Evolutionary conservation across 2,113 vertebrate species (phyloP).

Genomic region (Cairina moschata): DNA sequence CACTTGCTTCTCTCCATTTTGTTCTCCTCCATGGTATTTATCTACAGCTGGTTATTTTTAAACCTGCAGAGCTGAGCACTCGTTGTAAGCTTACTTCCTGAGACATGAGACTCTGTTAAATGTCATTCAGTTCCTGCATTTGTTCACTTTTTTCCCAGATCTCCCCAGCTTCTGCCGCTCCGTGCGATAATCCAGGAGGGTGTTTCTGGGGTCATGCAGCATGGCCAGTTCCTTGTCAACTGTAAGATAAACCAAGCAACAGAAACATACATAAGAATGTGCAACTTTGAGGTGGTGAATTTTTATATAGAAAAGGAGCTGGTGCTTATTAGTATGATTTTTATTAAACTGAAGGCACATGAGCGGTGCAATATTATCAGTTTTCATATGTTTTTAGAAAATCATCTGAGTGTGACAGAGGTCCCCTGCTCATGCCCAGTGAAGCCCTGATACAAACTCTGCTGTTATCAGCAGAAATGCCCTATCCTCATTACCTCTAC

Average conservation of each 20-base stretch:
- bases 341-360: neutral
- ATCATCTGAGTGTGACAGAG: neutral
- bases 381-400: neutral
- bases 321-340: neutral
- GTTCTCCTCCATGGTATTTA: neutral
- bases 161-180: neutral
- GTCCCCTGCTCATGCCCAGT: neutral
- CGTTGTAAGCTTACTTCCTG: neutral
- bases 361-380: neutral
- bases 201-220: neutral
- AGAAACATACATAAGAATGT: neutral
- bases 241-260: slow-evolving; percentile 58
- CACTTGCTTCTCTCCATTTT: neutral
- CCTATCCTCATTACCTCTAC: neutral
- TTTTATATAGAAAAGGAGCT: neutral
- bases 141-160: neutral
- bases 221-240: slow-evolving; percentile 74
- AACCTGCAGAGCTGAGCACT: neutral
- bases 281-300: neutral
- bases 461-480: neutral
- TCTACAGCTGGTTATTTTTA: neutral
- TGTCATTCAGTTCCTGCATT: neutral
- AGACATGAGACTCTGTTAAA: neutral
- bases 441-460: rapidly evolving
- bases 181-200: neutral